Evolutionary conservation across 2,888 invertebrate genomes (phyloP).

Genomic region (Scrobipalpa atriplicella): DNA sequence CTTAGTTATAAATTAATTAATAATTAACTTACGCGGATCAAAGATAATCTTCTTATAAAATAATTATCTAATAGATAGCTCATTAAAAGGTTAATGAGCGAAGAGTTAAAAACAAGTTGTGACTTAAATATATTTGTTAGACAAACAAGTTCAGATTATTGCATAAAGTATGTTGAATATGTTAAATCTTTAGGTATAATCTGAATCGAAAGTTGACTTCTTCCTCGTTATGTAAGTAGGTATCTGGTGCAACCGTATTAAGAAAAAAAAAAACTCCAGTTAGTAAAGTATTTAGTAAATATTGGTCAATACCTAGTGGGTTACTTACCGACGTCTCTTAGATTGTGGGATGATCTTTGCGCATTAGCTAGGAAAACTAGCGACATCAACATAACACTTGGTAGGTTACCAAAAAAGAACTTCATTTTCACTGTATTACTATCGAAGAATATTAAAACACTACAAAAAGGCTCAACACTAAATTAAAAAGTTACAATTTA

Average conservation of each 20-base stretch:
- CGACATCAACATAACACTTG: conserved; percentile 69
- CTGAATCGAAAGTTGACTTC: conserved; percentile 12
- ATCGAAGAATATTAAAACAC: neutral
- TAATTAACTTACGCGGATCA: neutral
- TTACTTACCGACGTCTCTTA: conserved; percentile 72
- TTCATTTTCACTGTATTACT: conserved; percentile 52
- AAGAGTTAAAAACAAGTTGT: too few species aligned
- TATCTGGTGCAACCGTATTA: conserved; percentile 12
- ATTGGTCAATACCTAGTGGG: neutral
- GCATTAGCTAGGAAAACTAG: conserved; percentile 72
- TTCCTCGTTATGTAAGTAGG: neutral
- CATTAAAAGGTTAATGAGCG: neutral
- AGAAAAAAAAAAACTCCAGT: neutral
- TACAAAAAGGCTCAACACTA: conserved; percentile 2
- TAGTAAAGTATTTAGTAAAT: neutral
- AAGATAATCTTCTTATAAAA: neutral
- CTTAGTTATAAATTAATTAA: neutral
- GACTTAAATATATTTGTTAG: neutral
- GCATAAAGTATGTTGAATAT: neutral
- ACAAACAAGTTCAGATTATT: neutral
- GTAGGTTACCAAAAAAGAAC: conserved; percentile 62
- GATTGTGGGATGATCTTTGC: conserved; percentile 67
- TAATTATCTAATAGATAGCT: neutral
- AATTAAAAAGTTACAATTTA: conserved; percentile 17
- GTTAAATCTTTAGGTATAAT: neutral